These are phyloP conservation scores for Tinea trinotella DNA, from an alignment of 2,888 invertebrate species.

Conservation along the genomic window DNA sequence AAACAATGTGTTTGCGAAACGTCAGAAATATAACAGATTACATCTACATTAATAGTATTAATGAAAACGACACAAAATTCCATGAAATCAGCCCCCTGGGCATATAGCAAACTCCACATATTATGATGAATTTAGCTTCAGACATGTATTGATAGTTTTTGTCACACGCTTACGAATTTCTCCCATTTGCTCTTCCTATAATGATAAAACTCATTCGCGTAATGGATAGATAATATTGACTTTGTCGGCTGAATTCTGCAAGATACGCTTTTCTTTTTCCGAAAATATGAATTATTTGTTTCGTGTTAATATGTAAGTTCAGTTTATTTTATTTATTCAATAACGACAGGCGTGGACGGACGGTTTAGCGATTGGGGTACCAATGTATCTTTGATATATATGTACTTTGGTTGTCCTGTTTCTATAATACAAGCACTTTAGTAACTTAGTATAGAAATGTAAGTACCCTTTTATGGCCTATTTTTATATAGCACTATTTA, in stretches of 20 bases:
- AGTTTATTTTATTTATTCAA: too few species aligned
- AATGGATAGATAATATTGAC: conserved; percentile 21
- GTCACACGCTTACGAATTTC: conserved; percentile 18
- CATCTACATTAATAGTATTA: neutral
- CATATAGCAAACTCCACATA: neutral
- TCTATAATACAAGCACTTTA: too few species aligned
- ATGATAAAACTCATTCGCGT: conserved; percentile 20
- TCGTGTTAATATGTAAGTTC: too few species aligned
- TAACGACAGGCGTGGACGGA: too few species aligned
- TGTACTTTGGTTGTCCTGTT: too few species aligned
- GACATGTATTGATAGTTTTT: conserved; percentile 22
- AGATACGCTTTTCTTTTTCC: neutral
- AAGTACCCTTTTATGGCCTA: too few species aligned
- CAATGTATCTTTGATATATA: too few species aligned
- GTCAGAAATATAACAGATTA: too few species aligned
- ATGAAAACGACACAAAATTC: neutral
- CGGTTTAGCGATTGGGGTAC: too few species aligned
- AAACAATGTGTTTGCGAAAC: too few species aligned
- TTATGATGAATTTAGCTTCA: conserved; percentile 16
- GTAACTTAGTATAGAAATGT: too few species aligned
- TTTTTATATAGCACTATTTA: too few species aligned
- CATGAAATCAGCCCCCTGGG: neutral
- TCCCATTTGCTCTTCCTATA: conserved; percentile 1
- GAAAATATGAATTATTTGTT: neutral
- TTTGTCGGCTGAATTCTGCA: conserved; percentile 7